Percentiles rank a stretch among this genome's conserved stretches.
phyloP scores from a whole-genome alignment of 2,888 invertebrate species.

The Clanis bilineata region DNA sequence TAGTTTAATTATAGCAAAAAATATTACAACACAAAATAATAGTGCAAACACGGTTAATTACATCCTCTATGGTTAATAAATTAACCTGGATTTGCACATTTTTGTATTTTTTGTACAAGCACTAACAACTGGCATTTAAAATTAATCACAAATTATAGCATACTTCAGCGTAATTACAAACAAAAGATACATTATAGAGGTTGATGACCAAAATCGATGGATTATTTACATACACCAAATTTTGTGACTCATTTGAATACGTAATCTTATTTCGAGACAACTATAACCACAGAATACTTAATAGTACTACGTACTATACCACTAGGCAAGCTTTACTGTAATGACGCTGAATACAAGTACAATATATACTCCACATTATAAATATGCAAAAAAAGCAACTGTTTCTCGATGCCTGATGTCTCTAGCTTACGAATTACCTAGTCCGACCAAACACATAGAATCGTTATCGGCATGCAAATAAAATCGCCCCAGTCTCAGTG shows the following conservation, averaged over 20 bases:
- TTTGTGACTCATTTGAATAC: slow-evolving; percentile 6
- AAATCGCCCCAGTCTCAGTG: slow-evolving; percentile 13
- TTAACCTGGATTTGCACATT: neutral
- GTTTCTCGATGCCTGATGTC: neutral
- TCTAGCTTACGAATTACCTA: neutral
- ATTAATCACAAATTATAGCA: neutral
- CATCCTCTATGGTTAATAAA: neutral
- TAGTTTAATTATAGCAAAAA: slow-evolving; percentile 15
- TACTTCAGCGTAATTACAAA: neutral
- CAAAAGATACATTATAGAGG: neutral
- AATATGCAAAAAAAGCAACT: neutral
- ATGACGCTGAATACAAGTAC: neutral
- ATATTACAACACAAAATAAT: neutral
- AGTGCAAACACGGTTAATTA: slow-evolving; percentile 4
- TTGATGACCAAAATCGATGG: neutral
- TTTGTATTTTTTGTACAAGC: neutral
- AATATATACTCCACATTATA: neutral
- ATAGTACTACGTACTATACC: neutral
- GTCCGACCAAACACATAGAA: slow-evolving; percentile 17
- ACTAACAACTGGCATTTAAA: neutral
- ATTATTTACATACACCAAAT: neutral
- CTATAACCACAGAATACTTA: neutral
- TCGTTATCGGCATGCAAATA: slow-evolving; percentile 27
- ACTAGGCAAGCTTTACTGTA: slow-evolving; percentile 1
- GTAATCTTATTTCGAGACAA: neutral